Evolutionary conservation across 1,140 invertebrate genomes (phyloP).

Genomic region (Prorops nasuta): DNA sequence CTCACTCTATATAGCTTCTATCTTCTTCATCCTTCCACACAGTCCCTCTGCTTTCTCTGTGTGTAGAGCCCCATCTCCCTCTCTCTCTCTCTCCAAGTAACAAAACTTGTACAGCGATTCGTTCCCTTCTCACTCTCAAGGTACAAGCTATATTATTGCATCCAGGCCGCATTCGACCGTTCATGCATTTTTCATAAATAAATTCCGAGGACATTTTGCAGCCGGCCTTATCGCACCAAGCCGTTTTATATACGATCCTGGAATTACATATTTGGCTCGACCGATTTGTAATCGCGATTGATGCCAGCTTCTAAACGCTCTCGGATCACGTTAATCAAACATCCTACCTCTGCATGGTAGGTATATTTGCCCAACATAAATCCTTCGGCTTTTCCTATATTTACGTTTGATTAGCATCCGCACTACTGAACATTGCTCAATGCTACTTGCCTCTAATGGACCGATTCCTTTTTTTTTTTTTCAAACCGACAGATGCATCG

Average conservation of each 20-base stretch:
- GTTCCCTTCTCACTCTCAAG: constrained; percentile 9
- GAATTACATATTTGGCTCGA: constrained; percentile 13
- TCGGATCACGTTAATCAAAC: no score
- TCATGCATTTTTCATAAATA: constrained; percentile 34
- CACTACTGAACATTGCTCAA: no score
- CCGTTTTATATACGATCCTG: not conserved
- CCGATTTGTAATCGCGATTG: no score
- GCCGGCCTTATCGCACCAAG: not conserved
- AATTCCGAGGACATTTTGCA: constrained; percentile 24
- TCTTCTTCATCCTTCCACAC: not conserved
- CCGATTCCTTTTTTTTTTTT: no score
- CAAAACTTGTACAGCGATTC: no score
- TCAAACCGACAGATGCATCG: no score
- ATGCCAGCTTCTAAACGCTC: no score
- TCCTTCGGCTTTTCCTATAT: constrained; percentile 16
- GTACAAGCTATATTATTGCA: constrained; percentile 19
- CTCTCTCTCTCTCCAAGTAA: constrained; percentile 8
- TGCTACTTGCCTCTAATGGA: no score
- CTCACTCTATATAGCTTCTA: not conserved
- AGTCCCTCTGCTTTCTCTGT: not conserved
- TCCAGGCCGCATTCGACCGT: constrained; percentile 11
- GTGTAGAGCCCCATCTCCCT: not conserved
- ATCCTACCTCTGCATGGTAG: no score
- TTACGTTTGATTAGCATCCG: constrained; percentile 33
- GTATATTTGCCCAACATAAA: no score